Conservation (phyloP, 2,888 invertebrate genomes). For the Neoitamus cyanurus region DNA sequence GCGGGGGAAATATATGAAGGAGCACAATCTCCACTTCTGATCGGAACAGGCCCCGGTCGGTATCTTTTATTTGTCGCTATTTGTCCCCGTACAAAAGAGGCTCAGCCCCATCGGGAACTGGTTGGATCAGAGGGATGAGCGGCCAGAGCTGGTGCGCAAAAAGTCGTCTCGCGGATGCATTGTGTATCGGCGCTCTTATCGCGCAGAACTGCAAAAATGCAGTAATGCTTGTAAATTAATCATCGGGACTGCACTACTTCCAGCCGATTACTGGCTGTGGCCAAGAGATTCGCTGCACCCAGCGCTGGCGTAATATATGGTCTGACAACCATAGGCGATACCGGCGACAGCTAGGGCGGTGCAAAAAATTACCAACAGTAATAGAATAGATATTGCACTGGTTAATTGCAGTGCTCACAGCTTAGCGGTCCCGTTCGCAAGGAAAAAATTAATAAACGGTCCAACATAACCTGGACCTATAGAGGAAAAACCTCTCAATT, state of each 20-base stretch:
- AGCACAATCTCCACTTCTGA: slow-evolving; percentile 33
- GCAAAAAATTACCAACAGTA: slow-evolving; percentile 20
- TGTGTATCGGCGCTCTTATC: slow-evolving; percentile 43
- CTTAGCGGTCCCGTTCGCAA: background rate
- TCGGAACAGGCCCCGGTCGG: slow-evolving; percentile 1
- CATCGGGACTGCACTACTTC: slow-evolving; percentile 51
- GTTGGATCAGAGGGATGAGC: background rate
- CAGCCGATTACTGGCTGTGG: background rate
- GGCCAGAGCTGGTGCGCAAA: background rate
- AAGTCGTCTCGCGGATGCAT: background rate
- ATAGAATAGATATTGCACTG: background rate
- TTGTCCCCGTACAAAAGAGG: slow-evolving; percentile 44
- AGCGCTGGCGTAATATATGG: background rate
- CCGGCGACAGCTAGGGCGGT: background rate
- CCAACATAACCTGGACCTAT: background rate
- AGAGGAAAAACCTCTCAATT: background rate
- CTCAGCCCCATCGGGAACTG: background rate
- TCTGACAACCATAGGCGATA: background rate
- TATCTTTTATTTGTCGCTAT: slow-evolving; percentile 47
- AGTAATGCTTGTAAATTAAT: slow-evolving; percentile 52
- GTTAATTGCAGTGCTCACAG: background rate
- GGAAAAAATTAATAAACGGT: background rate
- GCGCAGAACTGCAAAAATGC: slow-evolving; percentile 43
- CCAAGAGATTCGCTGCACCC: background rate
- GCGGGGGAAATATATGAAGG: slow-evolving; percentile 30